Evolutionary conservation across 2,888 invertebrate species (phyloP), one percentile per base, ranked within the genome.

Genomic region (Myopa tessellatipennis): DNA sequence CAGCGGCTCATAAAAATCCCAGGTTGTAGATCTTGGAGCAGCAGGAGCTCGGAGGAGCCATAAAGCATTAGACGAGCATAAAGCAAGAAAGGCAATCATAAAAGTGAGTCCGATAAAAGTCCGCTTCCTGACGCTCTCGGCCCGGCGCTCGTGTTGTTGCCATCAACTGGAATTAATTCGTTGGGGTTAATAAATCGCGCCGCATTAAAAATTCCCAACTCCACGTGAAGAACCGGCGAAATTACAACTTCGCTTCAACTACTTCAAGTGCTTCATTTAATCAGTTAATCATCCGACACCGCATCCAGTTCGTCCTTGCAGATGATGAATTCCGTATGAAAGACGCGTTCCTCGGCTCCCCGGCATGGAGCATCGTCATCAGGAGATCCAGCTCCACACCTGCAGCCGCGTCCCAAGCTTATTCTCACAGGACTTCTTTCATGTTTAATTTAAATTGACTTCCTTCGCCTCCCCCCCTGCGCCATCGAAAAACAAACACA

Each of bases 381-480:
- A 65, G 6, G 36, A 12, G 65, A 65, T n/a, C n/a, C 55, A n/a
- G 8, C n/a, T 16, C 12, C 26, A 12, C 45, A 38, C 69, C 69
- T 69, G 69, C 26, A 18, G 34, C 52, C 69, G 34, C 55, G 36
- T 4, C 34, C 70, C 7, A n/a, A 70, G 36, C 52, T 7, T 4
- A 18, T 58, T 40, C 68, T 14, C 75, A 58, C 68, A 75, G 68
- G 75, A 75, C 68, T 75, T 68, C 36, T 38, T 67, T 68, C 68
- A 75, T 68, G 75, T 75, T 75, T 75, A 67, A 68, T 75, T 75
- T 75, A 75, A 75, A 75, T 75, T 75, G 67, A 68, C 68, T 75
- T 36, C 45, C 58, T 67, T 75, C 60, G n/a, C 38, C 18, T 55
- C 14, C 0, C 14, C 36, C 16, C 55, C 55, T 18, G 52, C 34